Conservation (phyloP, 2,888 invertebrate species). For the Latrodectus hesperus region DNA sequence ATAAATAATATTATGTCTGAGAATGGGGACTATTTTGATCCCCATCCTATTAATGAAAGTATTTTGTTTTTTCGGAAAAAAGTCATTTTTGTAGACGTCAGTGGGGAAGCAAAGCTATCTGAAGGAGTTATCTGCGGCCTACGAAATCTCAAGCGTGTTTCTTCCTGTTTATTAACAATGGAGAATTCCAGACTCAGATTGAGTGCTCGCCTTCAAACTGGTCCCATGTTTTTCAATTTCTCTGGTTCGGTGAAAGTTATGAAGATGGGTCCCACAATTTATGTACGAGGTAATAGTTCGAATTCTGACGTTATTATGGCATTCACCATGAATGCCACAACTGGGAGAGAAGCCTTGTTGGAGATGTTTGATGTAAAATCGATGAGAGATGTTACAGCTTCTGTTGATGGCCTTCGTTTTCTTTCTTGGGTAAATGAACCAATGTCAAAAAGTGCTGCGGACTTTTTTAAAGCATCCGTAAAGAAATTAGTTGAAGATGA, state of each 20-base stretch:
- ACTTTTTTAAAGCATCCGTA: slow-evolving; percentile 1
- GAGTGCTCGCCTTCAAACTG: not conserved
- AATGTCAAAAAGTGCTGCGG: not conserved
- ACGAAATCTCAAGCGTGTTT: not conserved
- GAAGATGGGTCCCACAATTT: slow-evolving; percentile 5
- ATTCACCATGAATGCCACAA: not conserved
- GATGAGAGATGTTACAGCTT: not conserved
- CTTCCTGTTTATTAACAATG: slow-evolving; percentile 6
- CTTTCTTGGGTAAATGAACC: not conserved
- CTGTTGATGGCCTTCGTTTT: not conserved
- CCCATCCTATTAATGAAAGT: slow-evolving; percentile 6
- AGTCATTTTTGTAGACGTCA: slow-evolving; percentile 10
- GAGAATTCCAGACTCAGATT: not conserved
- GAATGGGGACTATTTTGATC: slow-evolving; percentile 4
- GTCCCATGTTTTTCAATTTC: not conserved
- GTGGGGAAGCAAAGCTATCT: slow-evolving; percentile 5
- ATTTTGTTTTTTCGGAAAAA: slow-evolving; percentile 11
- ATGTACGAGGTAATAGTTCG: not conserved
- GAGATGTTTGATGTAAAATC: not conserved
- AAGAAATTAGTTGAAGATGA: slow-evolving; percentile 10
- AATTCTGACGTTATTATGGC: not conserved
- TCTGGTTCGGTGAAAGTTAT: slow-evolving; percentile 15
- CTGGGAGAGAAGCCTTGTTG: slow-evolving; percentile 5
- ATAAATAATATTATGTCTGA: not conserved
- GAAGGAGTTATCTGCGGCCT: slow-evolving; percentile 14